Percentiles rank a stretch among this genome's conserved stretches.
Conservation (phyloP, 2,888 invertebrate genomes). For the Pantelozetes paolii region DNA sequence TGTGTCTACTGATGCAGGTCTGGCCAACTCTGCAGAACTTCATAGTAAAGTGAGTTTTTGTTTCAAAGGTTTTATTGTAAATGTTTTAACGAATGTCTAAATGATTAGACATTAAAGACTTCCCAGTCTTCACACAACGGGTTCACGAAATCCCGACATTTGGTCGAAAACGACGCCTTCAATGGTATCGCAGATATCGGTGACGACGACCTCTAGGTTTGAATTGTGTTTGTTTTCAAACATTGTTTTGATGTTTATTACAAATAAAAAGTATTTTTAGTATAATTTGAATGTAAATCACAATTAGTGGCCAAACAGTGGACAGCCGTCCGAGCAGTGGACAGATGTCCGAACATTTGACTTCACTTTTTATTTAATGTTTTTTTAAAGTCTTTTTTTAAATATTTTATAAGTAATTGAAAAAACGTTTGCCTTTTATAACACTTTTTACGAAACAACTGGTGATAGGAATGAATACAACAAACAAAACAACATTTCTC, state of each 20-base stretch:
- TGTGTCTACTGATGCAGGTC: conserved; percentile 47
- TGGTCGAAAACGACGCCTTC: conserved; percentile 81
- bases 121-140: conserved; percentile 37
- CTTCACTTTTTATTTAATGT: background rate
- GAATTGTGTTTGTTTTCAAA: background rate
- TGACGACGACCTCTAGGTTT: conserved; percentile 69
- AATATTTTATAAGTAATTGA: background rate
- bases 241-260: background rate
- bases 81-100: background rate
- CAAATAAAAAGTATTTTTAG: conserved; percentile 3
- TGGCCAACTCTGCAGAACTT: background rate
- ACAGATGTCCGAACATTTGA: too few species aligned
- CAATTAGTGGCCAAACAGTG: background rate
- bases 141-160: conserved; percentile 47
- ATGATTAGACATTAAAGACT: background rate
- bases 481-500: background rate
- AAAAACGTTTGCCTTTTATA: conserved; percentile 19
- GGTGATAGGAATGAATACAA: conserved; percentile 17
- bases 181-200: conserved; percentile 94
- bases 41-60: background rate
- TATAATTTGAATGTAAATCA: background rate
- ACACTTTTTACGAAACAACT: background rate
- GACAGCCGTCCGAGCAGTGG: too few species aligned
- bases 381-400: too few species aligned
- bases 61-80: background rate